phyloP scores from a whole-genome alignment of 30 jellyfish, hydroid and myxozoan genomes.

The Aurelia aurita complex sp. Pacific region DNA sequence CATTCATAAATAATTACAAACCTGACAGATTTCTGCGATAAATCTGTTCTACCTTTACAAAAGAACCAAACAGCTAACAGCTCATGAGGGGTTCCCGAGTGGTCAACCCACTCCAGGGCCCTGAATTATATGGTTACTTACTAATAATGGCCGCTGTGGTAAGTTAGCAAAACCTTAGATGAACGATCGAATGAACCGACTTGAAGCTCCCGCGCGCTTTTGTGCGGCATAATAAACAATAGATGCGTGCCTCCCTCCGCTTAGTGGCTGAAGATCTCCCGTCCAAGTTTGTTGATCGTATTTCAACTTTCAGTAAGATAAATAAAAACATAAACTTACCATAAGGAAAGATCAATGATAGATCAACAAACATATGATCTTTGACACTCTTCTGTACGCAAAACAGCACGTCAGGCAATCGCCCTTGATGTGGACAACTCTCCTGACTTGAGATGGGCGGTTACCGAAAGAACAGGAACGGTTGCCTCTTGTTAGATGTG shows the following conservation, averaged over 20 bases:
- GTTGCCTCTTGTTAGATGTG: slow-evolving; percentile 33
- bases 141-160: background rate
- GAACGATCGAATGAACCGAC: too few relatives aligned
- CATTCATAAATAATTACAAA: slow-evolving; percentile 5
- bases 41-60: too few relatives aligned
- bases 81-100: too few relatives aligned
- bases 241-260: slow-evolving; percentile 3
- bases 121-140: too few relatives aligned
- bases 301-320: background rate
- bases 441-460: slow-evolving; percentile 68
- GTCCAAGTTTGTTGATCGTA: background rate
- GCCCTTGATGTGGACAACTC: slow-evolving; percentile 63
- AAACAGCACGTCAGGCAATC: slow-evolving; percentile 59
- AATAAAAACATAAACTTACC: slow-evolving; percentile 30
- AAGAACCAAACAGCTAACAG: too few relatives aligned
- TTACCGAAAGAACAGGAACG: slow-evolving; percentile 7
- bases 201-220: too few relatives aligned
- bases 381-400: background rate
- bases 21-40: background rate
- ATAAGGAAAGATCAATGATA: slow-evolving; percentile 35
- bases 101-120: too few relatives aligned
- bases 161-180: background rate
- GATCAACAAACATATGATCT: background rate
- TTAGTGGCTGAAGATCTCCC: background rate
- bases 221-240: background rate